phyloP scores from a whole-genome alignment of 2,113 vertebrate genomes.

The Agapornis roseicollis region DNA sequence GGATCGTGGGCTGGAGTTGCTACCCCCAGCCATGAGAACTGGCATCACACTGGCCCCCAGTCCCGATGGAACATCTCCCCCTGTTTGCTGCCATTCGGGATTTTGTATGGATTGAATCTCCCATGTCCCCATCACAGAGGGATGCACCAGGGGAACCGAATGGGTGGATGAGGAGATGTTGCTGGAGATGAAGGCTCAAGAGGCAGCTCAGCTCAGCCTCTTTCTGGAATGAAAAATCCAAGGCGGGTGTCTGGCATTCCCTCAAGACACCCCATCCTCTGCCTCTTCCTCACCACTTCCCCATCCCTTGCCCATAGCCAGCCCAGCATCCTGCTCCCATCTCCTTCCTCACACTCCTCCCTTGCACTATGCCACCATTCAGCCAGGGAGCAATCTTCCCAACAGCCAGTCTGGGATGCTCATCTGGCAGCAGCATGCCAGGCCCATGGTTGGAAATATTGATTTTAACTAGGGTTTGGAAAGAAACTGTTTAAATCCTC shows the following conservation, averaged over 20 bases:
- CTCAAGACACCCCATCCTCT: neutral
- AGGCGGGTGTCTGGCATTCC: neutral
- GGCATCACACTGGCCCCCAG: neutral
- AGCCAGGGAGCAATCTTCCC: neutral
- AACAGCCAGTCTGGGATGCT: neutral
- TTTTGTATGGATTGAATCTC: neutral
- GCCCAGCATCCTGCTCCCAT: neutral
- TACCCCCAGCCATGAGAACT: neutral
- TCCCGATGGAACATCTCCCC: neutral
- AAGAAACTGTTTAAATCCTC: neutral
- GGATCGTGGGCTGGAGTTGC: neutral
- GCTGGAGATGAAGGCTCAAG: neutral
- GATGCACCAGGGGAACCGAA: neutral
- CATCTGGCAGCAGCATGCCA: neutral
- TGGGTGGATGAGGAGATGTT: neutral
- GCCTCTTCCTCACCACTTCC: neutral
- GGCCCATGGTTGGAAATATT: neutral
- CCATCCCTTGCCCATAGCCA: neutral
- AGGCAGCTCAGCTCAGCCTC: neutral
- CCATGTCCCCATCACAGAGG: neutral
- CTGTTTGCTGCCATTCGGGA: neutral
- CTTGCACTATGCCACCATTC: accelerated
- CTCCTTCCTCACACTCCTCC: neutral
- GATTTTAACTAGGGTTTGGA: neutral
- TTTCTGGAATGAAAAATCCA: neutral